Conservation (phyloP, 2,888 invertebrate genomes). For the Chrysolina americana region DNA sequence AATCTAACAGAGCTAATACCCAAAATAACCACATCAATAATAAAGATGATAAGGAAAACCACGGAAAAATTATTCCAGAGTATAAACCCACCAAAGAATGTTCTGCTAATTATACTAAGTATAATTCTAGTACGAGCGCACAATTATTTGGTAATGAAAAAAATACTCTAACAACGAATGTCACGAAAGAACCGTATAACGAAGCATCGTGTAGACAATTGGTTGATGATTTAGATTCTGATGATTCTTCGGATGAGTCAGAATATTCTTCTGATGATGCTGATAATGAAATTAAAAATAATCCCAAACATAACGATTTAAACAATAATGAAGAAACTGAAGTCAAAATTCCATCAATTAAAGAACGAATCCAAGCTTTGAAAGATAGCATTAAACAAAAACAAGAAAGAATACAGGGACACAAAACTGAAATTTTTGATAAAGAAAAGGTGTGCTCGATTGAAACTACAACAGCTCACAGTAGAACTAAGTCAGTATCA, state of each 20-base stretch:
- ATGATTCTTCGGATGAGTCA: constrained; percentile 36
- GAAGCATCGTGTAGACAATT: constrained; percentile 5
- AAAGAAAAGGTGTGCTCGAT: constrained; percentile 58
- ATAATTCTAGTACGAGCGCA: constrained; percentile 61
- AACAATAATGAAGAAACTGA: constrained; percentile 49
- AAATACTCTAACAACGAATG: neutral
- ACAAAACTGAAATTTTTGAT: constrained; percentile 54
- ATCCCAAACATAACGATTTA: constrained; percentile 40
- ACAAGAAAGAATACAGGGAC: constrained; percentile 50
- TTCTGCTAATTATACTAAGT: constrained; percentile 65
- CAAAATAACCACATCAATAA: neutral
- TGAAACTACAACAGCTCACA: constrained; percentile 48
- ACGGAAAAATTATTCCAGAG: constrained; percentile 13
- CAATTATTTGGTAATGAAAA: constrained; percentile 23
- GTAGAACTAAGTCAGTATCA: constrained; percentile 57
- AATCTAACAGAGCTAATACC: neutral
- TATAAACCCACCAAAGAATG: constrained; percentile 15
- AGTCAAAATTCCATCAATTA: constrained; percentile 59
- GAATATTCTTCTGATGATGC: constrained; percentile 41
- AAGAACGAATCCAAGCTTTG: constrained; percentile 65
- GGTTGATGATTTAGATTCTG: constrained; percentile 21
- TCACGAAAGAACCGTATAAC: neutral
- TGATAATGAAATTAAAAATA: constrained; percentile 43
- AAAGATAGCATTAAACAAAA: constrained; percentile 61
- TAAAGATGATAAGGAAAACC: constrained; percentile 21